phyloP scores from a whole-genome alignment of 2,113 vertebrate genomes.

The Chitala chitala region DNA sequence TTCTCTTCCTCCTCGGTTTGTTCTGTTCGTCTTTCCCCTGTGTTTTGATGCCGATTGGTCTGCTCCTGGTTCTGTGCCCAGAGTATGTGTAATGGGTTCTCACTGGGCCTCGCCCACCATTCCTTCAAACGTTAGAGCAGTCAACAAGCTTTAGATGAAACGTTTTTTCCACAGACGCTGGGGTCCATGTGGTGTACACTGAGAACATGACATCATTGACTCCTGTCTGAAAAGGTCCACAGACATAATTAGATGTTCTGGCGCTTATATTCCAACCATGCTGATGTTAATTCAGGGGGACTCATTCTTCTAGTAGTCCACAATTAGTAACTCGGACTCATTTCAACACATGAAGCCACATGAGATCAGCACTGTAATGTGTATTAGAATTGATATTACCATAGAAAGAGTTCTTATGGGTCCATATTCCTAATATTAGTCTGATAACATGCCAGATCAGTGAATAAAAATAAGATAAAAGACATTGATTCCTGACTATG shows the following conservation, averaged over 20 bases:
- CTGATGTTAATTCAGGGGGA: background rate
- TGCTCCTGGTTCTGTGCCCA: background rate
- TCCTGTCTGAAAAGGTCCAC: background rate
- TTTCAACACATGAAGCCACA: background rate
- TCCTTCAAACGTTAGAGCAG: slow-evolving; percentile 28
- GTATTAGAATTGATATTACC: slow-evolving; percentile 26
- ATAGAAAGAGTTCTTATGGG: no score
- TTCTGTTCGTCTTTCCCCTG: background rate
- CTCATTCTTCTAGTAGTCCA: background rate
- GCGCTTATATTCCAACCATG: no score
- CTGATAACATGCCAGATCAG: no score
- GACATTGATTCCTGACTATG: no score
- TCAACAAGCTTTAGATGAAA: slow-evolving; percentile 31
- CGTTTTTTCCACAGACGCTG: slow-evolving; percentile 44
- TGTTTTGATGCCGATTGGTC: background rate
- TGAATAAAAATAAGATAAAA: no score
- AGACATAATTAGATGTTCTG: background rate
- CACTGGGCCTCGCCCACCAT: slow-evolving; percentile 33
- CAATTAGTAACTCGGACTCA: slow-evolving; percentile 20
- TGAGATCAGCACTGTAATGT: no score
- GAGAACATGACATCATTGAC: slow-evolving; percentile 47
- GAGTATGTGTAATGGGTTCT: slow-evolving; percentile 42
- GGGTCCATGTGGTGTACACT: slow-evolving; percentile 36
- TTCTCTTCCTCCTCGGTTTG: no score
- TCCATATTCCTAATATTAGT: no score